These are phyloP conservation scores for Lemur catta DNA, from an alignment of 2,797 vertebrate genomes.

Conservation along the genomic window DNA sequence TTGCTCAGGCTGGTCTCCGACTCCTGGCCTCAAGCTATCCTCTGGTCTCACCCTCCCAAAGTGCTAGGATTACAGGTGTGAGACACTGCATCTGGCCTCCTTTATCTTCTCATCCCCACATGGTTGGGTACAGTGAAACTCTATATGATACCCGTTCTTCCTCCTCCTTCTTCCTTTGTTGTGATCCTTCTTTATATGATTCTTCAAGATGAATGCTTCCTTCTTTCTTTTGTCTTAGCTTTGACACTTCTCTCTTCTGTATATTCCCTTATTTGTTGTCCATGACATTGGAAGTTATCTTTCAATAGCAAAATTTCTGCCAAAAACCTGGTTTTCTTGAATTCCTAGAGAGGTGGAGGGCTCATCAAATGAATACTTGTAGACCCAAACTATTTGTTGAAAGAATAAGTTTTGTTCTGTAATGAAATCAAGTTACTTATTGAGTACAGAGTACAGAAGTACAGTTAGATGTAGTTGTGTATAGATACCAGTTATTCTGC, in stretches of 20 bases:
- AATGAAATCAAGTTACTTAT: background rate
- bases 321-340: background rate
- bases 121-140: background rate
- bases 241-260: background rate
- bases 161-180: background rate
- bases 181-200: background rate
- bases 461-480: background rate
- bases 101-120: background rate
- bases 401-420: background rate
- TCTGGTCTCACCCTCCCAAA: background rate
- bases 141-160: fast-evolving
- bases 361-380: background rate
- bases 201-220: background rate
- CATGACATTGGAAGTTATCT: background rate
- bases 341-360: background rate
- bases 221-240: background rate
- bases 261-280: background rate
- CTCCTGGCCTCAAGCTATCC: background rate
- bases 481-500: background rate
- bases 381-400: background rate
- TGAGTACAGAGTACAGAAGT: background rate
- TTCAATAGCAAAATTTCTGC: background rate
- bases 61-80: background rate
- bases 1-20: background rate
- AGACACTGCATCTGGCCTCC: background rate